A percentile compares a stretch with the other conserved stretches of the same genome.
These are phyloP conservation scores for Eumaeus atala DNA, from an alignment of 1,140 invertebrate species.

Conservation along the genomic window DNA sequence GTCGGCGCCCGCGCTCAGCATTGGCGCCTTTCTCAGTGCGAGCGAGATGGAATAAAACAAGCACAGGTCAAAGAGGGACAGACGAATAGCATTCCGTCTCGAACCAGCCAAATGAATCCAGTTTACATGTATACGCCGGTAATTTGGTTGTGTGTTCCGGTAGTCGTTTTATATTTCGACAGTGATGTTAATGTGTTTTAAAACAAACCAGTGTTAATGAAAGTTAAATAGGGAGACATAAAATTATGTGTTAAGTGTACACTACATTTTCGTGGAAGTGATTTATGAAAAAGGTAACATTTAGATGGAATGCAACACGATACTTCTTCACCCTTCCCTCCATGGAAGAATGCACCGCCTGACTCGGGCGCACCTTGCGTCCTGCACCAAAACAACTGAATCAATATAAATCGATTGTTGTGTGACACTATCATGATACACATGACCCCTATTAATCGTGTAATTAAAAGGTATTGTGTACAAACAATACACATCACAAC, in stretches of 20 bases:
- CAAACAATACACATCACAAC: too few relatives aligned
- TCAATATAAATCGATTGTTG: constrained; percentile 23
- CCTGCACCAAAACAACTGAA: constrained; percentile 41
- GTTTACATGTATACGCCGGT: constrained; percentile 59
- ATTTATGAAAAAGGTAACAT: constrained; percentile 52
- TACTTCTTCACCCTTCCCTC: constrained; percentile 60
- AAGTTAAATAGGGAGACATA: constrained; percentile 37
- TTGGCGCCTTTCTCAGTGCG: constrained; percentile 63
- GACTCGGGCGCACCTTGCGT: constrained; percentile 62
- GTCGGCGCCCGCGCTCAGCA: constrained; percentile 60
- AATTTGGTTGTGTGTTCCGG: constrained; percentile 45
- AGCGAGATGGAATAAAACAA: constrained; percentile 34
- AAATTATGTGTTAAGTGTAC: constrained; percentile 47
- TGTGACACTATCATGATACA: too few relatives aligned
- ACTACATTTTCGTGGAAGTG: constrained; percentile 25
- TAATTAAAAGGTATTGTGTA: too few relatives aligned
- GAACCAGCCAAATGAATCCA: constrained; percentile 58
- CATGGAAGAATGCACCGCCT: constrained; percentile 57
- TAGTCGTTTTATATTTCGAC: constrained; percentile 32
- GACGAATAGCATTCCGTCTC: constrained; percentile 61
- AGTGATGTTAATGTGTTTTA: constrained; percentile 50
- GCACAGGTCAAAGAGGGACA: constrained; percentile 38
- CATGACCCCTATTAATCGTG: too few relatives aligned
- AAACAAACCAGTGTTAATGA: constrained; percentile 40
- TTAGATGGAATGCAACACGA: constrained; percentile 56